phyloP scores from a whole-genome alignment of 1,140 invertebrate species.

The Camponotus pennsylvanicus region DNA sequence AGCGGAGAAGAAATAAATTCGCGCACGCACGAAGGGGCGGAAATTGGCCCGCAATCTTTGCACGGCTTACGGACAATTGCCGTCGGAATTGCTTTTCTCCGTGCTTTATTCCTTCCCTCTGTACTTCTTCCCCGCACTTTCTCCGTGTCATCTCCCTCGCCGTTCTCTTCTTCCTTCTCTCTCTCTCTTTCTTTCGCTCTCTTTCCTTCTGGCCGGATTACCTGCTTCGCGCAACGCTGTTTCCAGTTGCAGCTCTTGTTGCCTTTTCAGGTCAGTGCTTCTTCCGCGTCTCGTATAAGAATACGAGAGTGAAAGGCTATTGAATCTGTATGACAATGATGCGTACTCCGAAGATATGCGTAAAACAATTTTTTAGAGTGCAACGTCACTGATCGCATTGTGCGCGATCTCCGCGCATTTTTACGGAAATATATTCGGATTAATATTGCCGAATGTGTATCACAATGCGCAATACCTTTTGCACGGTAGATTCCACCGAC shows the following conservation, averaged over 20 bases:
- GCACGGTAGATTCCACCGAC: background rate
- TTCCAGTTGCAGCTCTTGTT: constrained; percentile 40
- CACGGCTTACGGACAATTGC: constrained; percentile 80
- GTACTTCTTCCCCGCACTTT: constrained; percentile 46
- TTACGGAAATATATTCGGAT: background rate
- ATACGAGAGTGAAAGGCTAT: constrained; percentile 5
- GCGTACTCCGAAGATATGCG: background rate
- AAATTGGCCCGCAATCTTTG: constrained; percentile 80
- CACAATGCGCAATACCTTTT: background rate
- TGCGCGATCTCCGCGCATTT: background rate
- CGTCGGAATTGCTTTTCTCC: constrained; percentile 75
- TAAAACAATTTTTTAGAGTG: background rate
- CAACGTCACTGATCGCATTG: background rate
- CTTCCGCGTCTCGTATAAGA: background rate
- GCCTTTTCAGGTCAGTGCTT: constrained; percentile 16
- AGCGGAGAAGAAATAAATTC: constrained; percentile 59
- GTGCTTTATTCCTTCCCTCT: constrained; percentile 58
- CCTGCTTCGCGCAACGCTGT: constrained; percentile 23
- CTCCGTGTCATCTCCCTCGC: constrained; percentile 35
- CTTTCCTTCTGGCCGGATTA: constrained; percentile 14
- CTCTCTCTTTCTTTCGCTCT: background rate
- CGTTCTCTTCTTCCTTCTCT: background rate
- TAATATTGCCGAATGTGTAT: background rate
- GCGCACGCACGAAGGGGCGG: constrained; percentile 46
- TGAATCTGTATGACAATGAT: background rate